These are phyloP conservation scores for Cotesia typhae DNA, from an alignment of 1,140 invertebrate species.

Conservation along the genomic window DNA sequence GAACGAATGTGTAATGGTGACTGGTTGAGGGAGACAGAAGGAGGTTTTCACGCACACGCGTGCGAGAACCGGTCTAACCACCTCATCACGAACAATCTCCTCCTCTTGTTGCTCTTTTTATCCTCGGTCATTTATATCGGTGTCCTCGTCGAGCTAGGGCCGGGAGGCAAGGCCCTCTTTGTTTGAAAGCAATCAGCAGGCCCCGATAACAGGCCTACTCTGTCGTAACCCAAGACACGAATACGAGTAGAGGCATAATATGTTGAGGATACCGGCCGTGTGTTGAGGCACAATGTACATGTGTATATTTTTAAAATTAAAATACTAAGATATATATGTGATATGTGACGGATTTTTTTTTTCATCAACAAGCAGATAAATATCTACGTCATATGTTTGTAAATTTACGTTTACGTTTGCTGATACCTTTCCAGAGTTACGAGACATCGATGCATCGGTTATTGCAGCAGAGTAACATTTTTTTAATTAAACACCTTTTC, in stretches of 20 bases:
- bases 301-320: constrained; percentile 25
- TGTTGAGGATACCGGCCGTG: constrained; percentile 36
- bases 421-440: not conserved
- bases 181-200: constrained; percentile 60
- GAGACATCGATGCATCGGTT: no score
- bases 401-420: not conserved
- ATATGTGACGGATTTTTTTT: constrained; percentile 8
- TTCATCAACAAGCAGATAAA: constrained; percentile 18
- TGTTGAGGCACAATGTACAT: constrained; percentile 46
- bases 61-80: constrained; percentile 66
- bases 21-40: constrained; percentile 35
- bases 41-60: constrained; percentile 54
- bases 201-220: constrained; percentile 65
- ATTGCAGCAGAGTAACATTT: no score
- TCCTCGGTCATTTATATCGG: constrained; percentile 32
- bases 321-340: not conserved
- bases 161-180: constrained; percentile 33
- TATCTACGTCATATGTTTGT: constrained; percentile 12
- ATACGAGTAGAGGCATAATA: constrained; percentile 36
- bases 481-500: no score
- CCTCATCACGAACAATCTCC: constrained; percentile 65
- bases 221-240: constrained; percentile 63
- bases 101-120: constrained; percentile 56
- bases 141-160: constrained; percentile 21
- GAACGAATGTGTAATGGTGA: constrained; percentile 18